A percentile compares a stretch with the other conserved stretches of the same genome.
Conservation (phyloP, 2,113 vertebrate genomes). For the Ceyx margarethae region DNA sequence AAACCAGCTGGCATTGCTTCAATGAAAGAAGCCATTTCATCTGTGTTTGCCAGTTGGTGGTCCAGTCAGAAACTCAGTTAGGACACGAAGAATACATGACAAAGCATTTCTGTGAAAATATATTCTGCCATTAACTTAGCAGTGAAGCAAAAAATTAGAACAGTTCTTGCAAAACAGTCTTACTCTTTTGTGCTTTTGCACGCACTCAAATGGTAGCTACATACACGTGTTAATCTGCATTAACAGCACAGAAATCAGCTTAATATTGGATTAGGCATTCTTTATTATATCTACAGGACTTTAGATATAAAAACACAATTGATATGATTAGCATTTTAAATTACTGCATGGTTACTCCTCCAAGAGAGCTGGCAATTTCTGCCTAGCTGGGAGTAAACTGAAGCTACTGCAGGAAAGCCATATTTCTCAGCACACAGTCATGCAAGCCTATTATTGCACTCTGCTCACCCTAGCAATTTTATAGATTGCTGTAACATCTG, state of each 20-base stretch:
- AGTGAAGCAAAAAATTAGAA: not conserved
- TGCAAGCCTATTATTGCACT: not conserved
- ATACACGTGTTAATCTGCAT: not conserved
- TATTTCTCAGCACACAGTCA: not conserved
- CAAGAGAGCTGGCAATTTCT: not conserved
- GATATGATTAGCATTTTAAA: not conserved
- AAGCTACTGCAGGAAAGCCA: not conserved
- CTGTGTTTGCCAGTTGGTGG: not conserved
- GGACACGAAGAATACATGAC: not conserved
- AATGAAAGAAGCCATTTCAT: not conserved
- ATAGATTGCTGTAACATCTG: too few relatives aligned
- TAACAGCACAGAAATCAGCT: not conserved
- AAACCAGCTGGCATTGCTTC: not conserved
- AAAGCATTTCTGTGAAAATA: slow-evolving; percentile 11
- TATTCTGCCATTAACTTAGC: not conserved
- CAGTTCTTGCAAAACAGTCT: not conserved
- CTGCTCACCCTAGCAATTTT: not conserved
- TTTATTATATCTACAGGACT: not conserved
- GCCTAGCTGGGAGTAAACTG: not conserved
- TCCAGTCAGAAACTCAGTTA: not conserved
- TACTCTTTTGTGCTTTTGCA: not conserved
- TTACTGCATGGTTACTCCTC: not conserved
- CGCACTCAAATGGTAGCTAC: not conserved
- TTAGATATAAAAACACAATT: not conserved
- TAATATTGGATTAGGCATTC: slow-evolving; percentile 9